Conservation (phyloP, 1,140 invertebrate genomes). For the Drosophila prosaltans region DNA sequence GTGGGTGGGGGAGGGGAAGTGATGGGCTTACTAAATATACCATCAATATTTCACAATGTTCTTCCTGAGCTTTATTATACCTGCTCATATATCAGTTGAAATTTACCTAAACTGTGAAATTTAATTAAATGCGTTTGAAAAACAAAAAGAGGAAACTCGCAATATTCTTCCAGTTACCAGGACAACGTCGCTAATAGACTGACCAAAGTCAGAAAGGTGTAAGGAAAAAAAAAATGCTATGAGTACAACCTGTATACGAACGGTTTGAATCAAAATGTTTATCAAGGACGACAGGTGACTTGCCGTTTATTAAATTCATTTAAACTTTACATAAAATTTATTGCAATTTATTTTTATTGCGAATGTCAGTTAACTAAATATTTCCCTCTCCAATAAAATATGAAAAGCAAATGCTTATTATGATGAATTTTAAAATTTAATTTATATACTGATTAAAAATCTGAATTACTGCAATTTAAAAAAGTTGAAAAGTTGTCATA, state of each 20-base stretch:
- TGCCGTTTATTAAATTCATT: not conserved
- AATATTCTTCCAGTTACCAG: not conserved
- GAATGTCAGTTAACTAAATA: no score
- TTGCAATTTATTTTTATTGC: no score
- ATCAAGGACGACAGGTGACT: not conserved
- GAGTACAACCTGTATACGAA: not conserved
- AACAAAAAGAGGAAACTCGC: not conserved
- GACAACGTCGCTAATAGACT: constrained; percentile 3
- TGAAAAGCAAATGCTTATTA: no score
- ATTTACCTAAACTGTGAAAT: not conserved
- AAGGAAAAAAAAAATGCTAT: not conserved
- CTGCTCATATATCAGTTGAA: not conserved
- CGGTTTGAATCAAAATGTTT: not conserved
- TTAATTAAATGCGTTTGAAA: not conserved
- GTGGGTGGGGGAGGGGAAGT: not conserved
- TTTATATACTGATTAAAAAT: no score
- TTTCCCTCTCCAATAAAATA: no score
- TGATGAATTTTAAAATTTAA: no score
- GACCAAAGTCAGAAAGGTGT: not conserved
- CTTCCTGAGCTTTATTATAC: not conserved
- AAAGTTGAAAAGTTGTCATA: constrained; percentile 10
- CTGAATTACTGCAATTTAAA: not conserved
- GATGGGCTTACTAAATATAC: not conserved
- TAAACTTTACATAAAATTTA: no score
- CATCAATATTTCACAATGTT: not conserved